A percentile compares a stretch with the other conserved stretches of the same genome.
phyloP scores from a whole-genome alignment of 2,797 vertebrate species.

The Paguma larvata region DNA sequence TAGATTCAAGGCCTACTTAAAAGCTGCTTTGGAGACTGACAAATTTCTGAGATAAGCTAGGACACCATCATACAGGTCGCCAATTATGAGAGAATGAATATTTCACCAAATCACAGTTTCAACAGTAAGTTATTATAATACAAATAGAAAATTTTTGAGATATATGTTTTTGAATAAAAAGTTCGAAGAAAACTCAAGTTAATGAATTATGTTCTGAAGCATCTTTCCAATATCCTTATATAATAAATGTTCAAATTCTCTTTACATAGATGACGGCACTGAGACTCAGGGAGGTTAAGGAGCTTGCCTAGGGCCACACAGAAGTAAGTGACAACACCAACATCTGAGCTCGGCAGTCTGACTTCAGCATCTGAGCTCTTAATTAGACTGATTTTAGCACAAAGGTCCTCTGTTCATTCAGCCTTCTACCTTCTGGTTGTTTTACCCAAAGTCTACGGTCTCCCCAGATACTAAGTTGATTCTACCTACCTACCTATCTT shows the following conservation, averaged over 20 bases:
- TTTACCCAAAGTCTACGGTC: background rate
- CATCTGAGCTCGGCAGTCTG: background rate
- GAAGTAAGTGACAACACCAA: background rate
- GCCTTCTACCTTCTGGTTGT: background rate
- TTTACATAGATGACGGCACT: background rate
- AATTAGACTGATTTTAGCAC: background rate
- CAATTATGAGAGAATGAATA: background rate
- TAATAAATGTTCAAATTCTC: background rate
- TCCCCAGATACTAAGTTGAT: background rate
- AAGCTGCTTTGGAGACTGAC: background rate
- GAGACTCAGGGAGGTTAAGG: background rate
- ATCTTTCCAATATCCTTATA: background rate
- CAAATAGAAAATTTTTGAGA: constrained; percentile 2
- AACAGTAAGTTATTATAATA: background rate
- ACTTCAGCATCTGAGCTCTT: background rate
- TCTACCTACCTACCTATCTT: background rate
- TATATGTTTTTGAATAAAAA: constrained; percentile 36
- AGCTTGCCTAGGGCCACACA: background rate
- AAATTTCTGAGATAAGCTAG: background rate
- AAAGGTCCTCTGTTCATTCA: background rate
- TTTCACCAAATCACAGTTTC: background rate
- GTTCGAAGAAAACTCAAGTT: background rate
- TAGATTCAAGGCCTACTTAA: background rate
- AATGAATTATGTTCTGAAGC: background rate
- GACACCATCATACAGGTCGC: background rate